phyloP scores from a whole-genome alignment of 1,140 invertebrate species.

The Drosophila sproati region DNA sequence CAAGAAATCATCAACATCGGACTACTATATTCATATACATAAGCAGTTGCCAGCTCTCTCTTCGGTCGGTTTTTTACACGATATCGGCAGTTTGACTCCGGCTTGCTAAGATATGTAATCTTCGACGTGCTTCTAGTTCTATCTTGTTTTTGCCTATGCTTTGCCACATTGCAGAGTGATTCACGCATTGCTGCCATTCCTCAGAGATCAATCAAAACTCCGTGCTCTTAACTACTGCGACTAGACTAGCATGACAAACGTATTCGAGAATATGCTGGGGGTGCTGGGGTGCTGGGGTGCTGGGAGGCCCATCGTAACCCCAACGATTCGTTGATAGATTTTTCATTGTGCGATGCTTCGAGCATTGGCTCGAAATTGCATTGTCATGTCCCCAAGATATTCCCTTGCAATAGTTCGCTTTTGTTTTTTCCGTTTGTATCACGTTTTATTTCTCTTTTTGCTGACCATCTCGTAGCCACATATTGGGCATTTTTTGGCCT shows the following conservation, averaged over 20 bases:
- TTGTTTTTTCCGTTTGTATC: not conserved
- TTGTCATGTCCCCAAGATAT: slow-evolving; percentile 79
- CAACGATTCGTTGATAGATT: slow-evolving; percentile 38
- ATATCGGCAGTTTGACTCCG: too few relatives aligned
- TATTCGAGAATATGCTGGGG: not conserved
- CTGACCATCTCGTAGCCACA: not conserved
- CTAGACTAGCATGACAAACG: not conserved
- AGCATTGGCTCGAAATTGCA: slow-evolving; percentile 68
- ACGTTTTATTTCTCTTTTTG: slow-evolving; percentile 1
- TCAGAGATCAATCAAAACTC: not conserved
- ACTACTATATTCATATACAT: too few relatives aligned
- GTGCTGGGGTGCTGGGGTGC: too few relatives aligned
- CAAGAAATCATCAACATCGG: too few relatives aligned
- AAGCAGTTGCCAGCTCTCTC: too few relatives aligned
- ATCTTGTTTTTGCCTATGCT: not conserved
- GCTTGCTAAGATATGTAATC: not conserved
- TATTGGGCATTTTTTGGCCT: slow-evolving; percentile 32
- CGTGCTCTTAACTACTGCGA: not conserved
- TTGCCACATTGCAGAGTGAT: not conserved
- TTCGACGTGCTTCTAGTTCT: not conserved
- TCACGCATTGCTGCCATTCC: not conserved
- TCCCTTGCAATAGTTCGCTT: slow-evolving; percentile 41
- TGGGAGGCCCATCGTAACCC: not conserved
- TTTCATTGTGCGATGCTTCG: slow-evolving; percentile 37
- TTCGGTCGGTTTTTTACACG: too few relatives aligned